Base-by-base conservation (phyloP, 1,140 invertebrate species). In the Psix sp. region DNA sequence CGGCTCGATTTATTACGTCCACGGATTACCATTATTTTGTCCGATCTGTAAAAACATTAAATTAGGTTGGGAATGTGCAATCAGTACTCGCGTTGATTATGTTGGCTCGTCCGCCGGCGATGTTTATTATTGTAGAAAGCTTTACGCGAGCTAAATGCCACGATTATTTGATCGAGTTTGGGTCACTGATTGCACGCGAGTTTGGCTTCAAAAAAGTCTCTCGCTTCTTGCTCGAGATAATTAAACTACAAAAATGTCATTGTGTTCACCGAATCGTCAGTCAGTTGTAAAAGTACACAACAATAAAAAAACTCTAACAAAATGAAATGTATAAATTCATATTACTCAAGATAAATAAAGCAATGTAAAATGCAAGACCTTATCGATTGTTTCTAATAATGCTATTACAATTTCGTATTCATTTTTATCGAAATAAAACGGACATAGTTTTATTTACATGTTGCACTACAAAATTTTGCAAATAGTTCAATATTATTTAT, bases 21-120 rank as follows among this genome's bases (percentile, higher is more conserved):
- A 13, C 48, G 21, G 21, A 67, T 67, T 59, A 51, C 63, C 52
- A 38, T 67, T 59, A 59, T 67, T 67, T 59, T 21, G 31, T 59
- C 5, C 15, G 29, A 46, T 65, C 33, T 65, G 56, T 35, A 63
- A 65, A 54, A 65, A 65, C 48, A 54, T 46, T 31, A 56, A 54
- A 65, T 63, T 63, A 52, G 46, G 39, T 52, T 60, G 40, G 35
- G 26, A 60, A 60, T 60, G 45, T 45, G 42, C 42, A 49, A 60
- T 60, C 57, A 49, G 45, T 40, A 49, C 57, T 42, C 17, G 24
- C 24, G 43, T 59, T 59, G 42, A 59, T 48, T 29, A 43, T 48
- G 43, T 59, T 13, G 24, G 1, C 24, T 49, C 21, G 14, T 35
- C 35, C 2, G 21, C 16, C 13, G 6, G 16, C 16, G 24, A 29